These are phyloP conservation scores for Platichthys stellatus DNA, from an alignment of 2,113 vertebrate species.

Conservation along the genomic window DNA sequence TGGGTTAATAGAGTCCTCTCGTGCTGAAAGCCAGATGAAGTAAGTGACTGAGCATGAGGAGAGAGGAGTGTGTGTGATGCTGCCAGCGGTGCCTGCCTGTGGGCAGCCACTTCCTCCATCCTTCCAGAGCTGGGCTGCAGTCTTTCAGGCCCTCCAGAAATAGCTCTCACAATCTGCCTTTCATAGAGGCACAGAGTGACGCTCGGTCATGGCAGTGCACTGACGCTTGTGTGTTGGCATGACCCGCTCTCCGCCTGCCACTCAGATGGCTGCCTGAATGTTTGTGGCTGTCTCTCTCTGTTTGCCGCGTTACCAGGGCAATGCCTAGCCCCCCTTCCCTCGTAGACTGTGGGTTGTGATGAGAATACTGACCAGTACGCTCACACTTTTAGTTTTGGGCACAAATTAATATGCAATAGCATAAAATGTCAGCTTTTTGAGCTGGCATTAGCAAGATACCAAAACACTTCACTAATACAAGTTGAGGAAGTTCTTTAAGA, in stretches of 20 bases:
- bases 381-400: background rate
- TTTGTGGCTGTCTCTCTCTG: constrained; percentile 49
- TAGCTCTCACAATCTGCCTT: constrained; percentile 76
- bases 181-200: constrained; percentile 60
- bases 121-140: constrained; percentile 47
- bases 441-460: background rate
- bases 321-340: constrained; percentile 14
- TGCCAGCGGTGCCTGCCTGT: constrained; percentile 73
- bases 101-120: constrained; percentile 73
- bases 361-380: constrained; percentile 9
- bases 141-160: constrained; percentile 72
- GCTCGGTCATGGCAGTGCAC: constrained; percentile 42
- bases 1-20: constrained; percentile 19
- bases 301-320: constrained; percentile 49
- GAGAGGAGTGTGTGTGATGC: constrained; percentile 45
- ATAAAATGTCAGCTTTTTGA: background rate
- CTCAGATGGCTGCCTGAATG: constrained; percentile 49
- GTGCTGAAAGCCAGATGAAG: constrained; percentile 24
- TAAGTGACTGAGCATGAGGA: constrained; percentile 8
- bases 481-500: no score
- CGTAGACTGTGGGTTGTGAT: constrained; percentile 20
- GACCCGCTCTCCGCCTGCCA: constrained; percentile 14
- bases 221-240: constrained; percentile 20
- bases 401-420: background rate
- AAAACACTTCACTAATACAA: no score